phyloP scores from a whole-genome alignment of 92 coral and sea anemone genomes.

The Heliopora coerulea region DNA sequence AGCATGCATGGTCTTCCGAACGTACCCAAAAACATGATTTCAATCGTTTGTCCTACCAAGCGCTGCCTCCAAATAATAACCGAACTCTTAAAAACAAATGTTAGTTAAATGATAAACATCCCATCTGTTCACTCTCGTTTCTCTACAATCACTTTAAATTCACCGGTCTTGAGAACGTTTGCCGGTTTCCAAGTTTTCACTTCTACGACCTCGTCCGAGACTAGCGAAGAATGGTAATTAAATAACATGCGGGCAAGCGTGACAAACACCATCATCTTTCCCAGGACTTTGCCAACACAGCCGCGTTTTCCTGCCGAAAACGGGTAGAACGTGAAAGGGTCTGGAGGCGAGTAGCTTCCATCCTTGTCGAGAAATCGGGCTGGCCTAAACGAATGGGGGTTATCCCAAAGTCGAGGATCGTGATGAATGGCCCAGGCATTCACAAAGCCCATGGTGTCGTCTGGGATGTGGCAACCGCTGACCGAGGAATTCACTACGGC shows the following conservation, averaged over 20 bases:
- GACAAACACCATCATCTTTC: constrained; percentile 66
- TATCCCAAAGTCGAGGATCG: constrained; percentile 69
- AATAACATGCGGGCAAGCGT: constrained; percentile 61
- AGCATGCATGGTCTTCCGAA: no score
- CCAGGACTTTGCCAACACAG: constrained; percentile 70
- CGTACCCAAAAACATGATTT: no score
- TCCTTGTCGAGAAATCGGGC: constrained; percentile 66
- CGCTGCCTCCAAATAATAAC: no score
- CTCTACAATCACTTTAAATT: constrained; percentile 24
- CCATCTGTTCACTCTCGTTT: neutral
- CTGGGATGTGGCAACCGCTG: constrained; percentile 60
- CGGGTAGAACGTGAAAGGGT: constrained; percentile 57
- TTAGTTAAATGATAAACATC: no score
- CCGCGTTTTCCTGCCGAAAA: constrained; percentile 73
- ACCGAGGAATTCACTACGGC: constrained; percentile 52
- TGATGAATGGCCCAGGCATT: constrained; percentile 91
- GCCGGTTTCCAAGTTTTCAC: neutral
- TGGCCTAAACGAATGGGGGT: constrained; percentile 74
- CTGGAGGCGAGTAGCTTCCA: constrained; percentile 52
- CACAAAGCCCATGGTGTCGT: constrained; percentile 73
- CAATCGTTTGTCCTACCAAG: no score
- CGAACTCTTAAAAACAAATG: no score
- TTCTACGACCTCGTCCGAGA: constrained; percentile 3
- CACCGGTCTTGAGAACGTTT: constrained; percentile 10
- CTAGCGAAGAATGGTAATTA: constrained; percentile 19